Evolutionary conservation across 2,797 vertebrate genomes (phyloP).

Genomic region (Melanotaenia parkinsoni): DNA sequence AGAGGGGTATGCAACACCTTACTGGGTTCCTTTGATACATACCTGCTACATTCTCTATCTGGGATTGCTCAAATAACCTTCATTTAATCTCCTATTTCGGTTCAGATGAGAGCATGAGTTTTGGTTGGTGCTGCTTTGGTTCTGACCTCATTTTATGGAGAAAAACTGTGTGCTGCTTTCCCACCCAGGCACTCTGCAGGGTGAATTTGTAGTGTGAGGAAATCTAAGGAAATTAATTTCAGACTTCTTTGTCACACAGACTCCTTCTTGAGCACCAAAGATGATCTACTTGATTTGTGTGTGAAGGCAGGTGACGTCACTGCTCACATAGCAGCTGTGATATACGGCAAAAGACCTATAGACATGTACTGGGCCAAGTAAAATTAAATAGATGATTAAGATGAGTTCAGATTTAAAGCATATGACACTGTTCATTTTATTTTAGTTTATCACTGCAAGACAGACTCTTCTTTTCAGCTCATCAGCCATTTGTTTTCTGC

Average conservation of each 20-base stretch:
- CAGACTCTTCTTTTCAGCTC: constrained; percentile 56
- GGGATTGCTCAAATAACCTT: constrained; percentile 22
- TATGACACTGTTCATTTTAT: constrained; percentile 27
- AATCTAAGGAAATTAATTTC: constrained; percentile 60
- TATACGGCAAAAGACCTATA: neutral
- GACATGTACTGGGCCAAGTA: constrained; percentile 11
- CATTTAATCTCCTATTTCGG: constrained; percentile 7
- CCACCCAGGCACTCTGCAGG: constrained; percentile 29
- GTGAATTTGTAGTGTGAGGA: constrained; percentile 25
- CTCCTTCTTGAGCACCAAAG: constrained; percentile 26
- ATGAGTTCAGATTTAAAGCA: constrained; percentile 30
- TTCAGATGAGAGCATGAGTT: constrained; percentile 19
- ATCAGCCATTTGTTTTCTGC: constrained; percentile 56
- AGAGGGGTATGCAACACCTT: neutral
- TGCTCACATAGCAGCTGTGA: constrained; percentile 15
- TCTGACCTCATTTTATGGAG: constrained; percentile 49
- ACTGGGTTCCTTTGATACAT: neutral
- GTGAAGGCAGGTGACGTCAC: constrained; percentile 19
- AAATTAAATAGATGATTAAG: constrained; percentile 40
- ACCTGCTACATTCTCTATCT: constrained; percentile 9
- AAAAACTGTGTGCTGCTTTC: constrained; percentile 22
- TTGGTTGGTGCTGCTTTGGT: constrained; percentile 20
- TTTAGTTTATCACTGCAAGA: constrained; percentile 53
- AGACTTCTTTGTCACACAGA: constrained; percentile 43
- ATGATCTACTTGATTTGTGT: constrained; percentile 16